phyloP scores from a whole-genome alignment of 1,140 invertebrate species.

The Brachionus manjavacas region DNA sequence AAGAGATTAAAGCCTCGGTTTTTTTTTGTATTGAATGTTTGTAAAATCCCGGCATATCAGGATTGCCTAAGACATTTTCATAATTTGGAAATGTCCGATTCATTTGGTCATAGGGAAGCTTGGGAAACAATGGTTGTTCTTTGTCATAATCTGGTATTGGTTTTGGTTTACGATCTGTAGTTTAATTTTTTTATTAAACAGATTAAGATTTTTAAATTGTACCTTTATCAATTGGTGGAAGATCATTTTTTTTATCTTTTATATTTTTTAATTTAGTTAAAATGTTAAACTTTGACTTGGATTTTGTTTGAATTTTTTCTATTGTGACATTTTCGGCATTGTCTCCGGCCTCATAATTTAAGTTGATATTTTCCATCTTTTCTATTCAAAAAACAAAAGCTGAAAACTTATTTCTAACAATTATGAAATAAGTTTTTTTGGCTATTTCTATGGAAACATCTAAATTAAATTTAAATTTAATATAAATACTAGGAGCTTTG shows the following conservation, averaged over 20 bases:
- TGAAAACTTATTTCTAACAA: background rate
- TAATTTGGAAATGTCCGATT: background rate
- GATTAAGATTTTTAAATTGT: background rate
- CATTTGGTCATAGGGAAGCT: background rate
- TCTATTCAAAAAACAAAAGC: background rate
- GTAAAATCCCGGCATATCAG: background rate
- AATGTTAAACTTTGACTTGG: background rate
- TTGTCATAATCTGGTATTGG: background rate
- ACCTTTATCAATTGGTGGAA: background rate
- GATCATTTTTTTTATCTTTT: background rate
- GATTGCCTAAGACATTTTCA: background rate
- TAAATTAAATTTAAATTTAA: background rate
- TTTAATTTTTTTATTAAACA: background rate
- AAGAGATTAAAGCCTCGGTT: background rate
- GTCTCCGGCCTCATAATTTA: background rate
- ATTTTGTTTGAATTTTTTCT: background rate
- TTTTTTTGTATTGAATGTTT: conserved; percentile 30
- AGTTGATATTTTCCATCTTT: too few relatives aligned
- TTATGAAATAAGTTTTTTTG: background rate
- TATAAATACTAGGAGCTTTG: background rate
- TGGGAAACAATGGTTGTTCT: background rate
- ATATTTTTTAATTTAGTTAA: background rate
- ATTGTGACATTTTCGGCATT: background rate
- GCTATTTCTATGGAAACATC: background rate
- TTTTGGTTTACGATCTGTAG: background rate